Conservation (phyloP, 2,888 invertebrate genomes). For the Melanargia galathea region DNA sequence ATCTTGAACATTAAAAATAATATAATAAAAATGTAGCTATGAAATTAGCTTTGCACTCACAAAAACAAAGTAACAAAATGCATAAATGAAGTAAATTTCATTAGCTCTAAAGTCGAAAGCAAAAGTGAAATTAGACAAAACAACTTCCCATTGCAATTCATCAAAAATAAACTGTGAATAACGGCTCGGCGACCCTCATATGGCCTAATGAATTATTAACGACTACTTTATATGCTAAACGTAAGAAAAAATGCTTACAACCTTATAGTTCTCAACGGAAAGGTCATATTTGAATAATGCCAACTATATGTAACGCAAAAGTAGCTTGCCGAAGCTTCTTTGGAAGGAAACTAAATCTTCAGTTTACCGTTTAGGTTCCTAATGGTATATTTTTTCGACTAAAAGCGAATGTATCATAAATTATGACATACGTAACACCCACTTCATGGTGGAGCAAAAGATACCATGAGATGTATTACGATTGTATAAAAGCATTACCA, state of each 20-base stretch:
- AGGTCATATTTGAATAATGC: constrained; percentile 28
- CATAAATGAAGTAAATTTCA: constrained; percentile 7
- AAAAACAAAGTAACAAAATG: neutral
- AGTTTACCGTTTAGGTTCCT: constrained; percentile 74
- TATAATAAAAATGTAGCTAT: no score
- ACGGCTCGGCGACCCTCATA: constrained; percentile 46
- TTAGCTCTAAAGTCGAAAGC: constrained; percentile 30
- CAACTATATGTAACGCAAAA: constrained; percentile 18
- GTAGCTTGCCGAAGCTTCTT: constrained; percentile 46
- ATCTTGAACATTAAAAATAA: no score
- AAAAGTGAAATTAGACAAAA: constrained; percentile 46
- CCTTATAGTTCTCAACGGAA: constrained; percentile 16
- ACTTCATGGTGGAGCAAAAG: constrained; percentile 51
- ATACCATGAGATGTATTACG: constrained; percentile 47
- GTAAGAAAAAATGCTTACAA: constrained; percentile 6
- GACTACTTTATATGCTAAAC: constrained; percentile 32
- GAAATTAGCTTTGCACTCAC: no score
- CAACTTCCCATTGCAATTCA: constrained; percentile 61
- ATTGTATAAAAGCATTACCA: constrained; percentile 41
- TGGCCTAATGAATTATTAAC: constrained; percentile 50
- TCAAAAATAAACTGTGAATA: constrained; percentile 56
- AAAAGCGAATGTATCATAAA: constrained; percentile 69
- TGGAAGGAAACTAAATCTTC: constrained; percentile 68
- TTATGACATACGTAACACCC: constrained; percentile 73
- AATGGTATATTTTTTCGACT: constrained; percentile 64